Evolutionary conservation across 2,113 vertebrate species (phyloP).

Genomic region (Percopsis transmontana): DNA sequence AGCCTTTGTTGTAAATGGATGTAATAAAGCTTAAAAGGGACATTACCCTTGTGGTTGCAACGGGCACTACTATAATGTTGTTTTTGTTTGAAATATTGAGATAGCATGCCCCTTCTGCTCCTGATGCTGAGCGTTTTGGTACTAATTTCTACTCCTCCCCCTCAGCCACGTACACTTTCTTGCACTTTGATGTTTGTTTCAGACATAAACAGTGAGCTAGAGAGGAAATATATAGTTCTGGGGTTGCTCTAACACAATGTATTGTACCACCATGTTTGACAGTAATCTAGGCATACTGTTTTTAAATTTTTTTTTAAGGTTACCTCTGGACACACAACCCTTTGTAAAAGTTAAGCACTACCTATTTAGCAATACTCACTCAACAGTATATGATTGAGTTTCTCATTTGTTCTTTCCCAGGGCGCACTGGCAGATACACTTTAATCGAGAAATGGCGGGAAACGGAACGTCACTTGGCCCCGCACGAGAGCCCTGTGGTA

Average conservation of each 20-base stretch:
- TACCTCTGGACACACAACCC: no score
- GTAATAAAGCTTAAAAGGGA: no score
- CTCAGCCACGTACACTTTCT: no score
- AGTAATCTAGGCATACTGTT: not conserved
- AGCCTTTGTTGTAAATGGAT: no score
- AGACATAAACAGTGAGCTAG: no score
- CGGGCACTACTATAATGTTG: no score
- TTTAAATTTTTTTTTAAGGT: not conserved
- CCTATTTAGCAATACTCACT: not conserved
- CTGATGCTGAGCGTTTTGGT: no score
- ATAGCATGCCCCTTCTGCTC: no score
- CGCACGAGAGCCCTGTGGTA: conserved; percentile 90
- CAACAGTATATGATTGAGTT: not conserved
- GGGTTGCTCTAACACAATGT: not conserved
- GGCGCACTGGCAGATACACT: conserved; percentile 91
- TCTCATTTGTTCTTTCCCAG: conserved; percentile 62
- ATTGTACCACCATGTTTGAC: not conserved
- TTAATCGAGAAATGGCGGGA: conserved; percentile 96
- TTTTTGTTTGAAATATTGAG: no score
- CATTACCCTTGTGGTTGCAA: no score
- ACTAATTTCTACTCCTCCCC: no score
- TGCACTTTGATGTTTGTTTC: no score
- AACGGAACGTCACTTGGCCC: conserved; percentile 90
- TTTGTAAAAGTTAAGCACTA: not conserved
- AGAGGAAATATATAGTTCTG: not conserved